Evolutionary conservation across 2,797 vertebrate species (phyloP).

Genomic region (Tokudaia muenninki): DNA sequence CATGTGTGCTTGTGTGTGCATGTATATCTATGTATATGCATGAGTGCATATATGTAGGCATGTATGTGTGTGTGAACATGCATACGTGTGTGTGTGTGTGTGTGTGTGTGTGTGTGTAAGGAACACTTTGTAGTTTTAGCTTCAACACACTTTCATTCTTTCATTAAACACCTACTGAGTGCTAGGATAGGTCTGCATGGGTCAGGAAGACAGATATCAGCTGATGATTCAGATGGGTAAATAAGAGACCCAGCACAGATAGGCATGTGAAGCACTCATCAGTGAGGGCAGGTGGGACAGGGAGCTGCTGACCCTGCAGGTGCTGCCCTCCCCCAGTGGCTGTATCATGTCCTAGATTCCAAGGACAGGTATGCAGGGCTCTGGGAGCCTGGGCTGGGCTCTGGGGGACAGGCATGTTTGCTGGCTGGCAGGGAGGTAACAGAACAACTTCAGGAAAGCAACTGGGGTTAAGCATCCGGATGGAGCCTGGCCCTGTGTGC

Average conservation of each 20-base stretch:
- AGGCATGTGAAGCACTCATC: too few relatives aligned
- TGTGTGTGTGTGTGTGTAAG: background rate
- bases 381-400: background rate
- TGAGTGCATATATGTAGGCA: background rate
- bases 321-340: accelerated
- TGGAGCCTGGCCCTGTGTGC: accelerated
- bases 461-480: accelerated
- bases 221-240: background rate
- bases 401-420: accelerated
- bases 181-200: background rate
- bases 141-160: background rate
- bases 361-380: background rate
- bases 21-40: background rate
- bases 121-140: background rate
- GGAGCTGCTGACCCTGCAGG: background rate
- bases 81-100: background rate
- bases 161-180: background rate
- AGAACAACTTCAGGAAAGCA: background rate
- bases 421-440: too few relatives aligned
- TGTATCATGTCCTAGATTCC: background rate
- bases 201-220: background rate
- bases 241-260: background rate
- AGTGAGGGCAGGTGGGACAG: background rate
- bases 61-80: background rate
- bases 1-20: background rate